Evolutionary conservation across 2,888 invertebrate genomes (phyloP).

Genomic region (Xanthia togata): DNA sequence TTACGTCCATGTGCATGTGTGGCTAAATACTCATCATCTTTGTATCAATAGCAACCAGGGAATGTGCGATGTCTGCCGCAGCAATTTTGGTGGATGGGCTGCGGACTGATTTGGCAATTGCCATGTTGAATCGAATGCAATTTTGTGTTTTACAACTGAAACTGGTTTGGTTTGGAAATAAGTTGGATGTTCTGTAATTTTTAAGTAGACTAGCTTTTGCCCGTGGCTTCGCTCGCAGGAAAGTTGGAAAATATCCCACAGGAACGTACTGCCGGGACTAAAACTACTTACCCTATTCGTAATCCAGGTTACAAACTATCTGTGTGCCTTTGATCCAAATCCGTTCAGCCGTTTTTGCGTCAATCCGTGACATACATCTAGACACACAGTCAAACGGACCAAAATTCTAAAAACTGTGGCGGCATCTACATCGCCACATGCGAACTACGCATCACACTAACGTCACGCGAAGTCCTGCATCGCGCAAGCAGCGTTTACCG

Average conservation of each 20-base stretch:
- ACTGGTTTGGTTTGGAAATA: neutral
- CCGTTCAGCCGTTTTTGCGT: neutral
- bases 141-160: neutral
- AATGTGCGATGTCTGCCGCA: conserved; percentile 12
- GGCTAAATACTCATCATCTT: conserved; percentile 50
- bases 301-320: too few relatives aligned
- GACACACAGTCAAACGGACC: too few relatives aligned
- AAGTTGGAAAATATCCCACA: too few relatives aligned
- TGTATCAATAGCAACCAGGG: conserved; percentile 32
- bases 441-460: too few relatives aligned
- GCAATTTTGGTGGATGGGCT: conserved; percentile 13
- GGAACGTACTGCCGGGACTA: too few relatives aligned
- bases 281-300: too few relatives aligned
- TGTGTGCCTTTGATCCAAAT: neutral
- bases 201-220: neutral
- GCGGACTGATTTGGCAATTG: conserved; percentile 11
- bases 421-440: too few relatives aligned
- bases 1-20: conserved; percentile 26
- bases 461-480: too few relatives aligned
- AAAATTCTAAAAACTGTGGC: too few relatives aligned
- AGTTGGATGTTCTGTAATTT: neutral
- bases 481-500: too few relatives aligned
- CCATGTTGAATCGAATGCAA: neutral
- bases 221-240: too few relatives aligned
- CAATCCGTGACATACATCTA: neutral